phyloP scores from a whole-genome alignment of 2,113 vertebrate species.

The Ailuropoda melanoleuca region DNA sequence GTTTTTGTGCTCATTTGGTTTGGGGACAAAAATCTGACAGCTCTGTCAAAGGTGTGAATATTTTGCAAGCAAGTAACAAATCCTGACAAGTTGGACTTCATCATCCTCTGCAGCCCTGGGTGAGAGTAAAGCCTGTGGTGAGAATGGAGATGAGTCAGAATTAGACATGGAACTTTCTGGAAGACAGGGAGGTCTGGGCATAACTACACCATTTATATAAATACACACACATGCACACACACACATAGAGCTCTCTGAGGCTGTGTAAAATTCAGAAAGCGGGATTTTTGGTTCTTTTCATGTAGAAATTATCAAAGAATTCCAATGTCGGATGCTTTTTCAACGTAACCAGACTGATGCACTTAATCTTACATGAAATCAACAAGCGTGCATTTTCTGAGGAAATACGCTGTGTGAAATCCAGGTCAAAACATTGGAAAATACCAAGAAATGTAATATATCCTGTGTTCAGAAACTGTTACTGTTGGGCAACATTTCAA shows the following conservation, averaged over 20 bases:
- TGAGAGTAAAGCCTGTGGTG: constrained; percentile 79
- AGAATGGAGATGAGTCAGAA: constrained; percentile 72
- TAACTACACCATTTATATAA: background rate
- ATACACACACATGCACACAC: background rate
- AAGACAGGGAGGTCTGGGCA: constrained; percentile 9
- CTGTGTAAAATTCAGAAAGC: background rate
- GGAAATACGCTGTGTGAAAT: background rate
- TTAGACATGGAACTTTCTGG: constrained; percentile 70
- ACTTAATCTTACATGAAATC: constrained; percentile 24
- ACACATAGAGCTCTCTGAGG: background rate
- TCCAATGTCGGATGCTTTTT: background rate
- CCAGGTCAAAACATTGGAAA: background rate
- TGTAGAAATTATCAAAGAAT: background rate
- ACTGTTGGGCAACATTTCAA: background rate
- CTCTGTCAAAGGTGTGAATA: constrained; percentile 86
- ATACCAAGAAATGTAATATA: background rate
- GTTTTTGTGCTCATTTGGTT: constrained; percentile 82
- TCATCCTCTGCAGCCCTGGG: constrained; percentile 85
- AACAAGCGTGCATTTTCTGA: background rate
- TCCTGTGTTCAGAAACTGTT: background rate
- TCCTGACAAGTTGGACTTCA: constrained; percentile 87
- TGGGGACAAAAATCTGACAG: constrained; percentile 87
- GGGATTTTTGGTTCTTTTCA: background rate
- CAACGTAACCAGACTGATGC: background rate
- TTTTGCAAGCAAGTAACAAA: constrained; percentile 84